Evolutionary conservation across 1,140 invertebrate genomes (phyloP), one percentile per base, ranked within the genome.

Genomic region (Spodoptera frugiperda): DNA sequence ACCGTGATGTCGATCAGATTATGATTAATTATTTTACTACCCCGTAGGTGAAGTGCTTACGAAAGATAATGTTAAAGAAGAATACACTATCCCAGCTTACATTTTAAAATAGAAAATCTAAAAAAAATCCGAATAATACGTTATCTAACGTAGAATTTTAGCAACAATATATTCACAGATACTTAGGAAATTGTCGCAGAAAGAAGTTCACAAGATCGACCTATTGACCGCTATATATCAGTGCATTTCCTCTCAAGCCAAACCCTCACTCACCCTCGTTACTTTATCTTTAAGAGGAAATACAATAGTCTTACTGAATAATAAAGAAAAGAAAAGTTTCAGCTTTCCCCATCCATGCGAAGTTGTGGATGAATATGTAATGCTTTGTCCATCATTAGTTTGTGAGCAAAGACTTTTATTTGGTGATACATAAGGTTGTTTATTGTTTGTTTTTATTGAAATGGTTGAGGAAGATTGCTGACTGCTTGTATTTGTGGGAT

Each of bases 221-320:
- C 55, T 46, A 59, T 48, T 15, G 57, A 74, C 55, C 71, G 4
- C 55, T 11, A 74, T 74, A 74, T 74, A 74, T 74, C 71, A 61
- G 55, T 74, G 71, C 54, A 74, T 74, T 74, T 61, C 44, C 57
- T 19, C n/a, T 11, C 51, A 30, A 33, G 14, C 67, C 33, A 33
- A 57, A 57, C 12, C 53, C 19, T 17, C 14, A 74, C 19, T 17
- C 14, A 74, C 71, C 71, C 71, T 61, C 15, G 44, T 74, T 74
- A 74, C 71, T 74, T 74, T 61, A 61, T 61, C 71, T 74, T 15
- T 21, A 30, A 48, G 46, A 39, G 44, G 55, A 61, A 74, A 61
- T 74, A 61, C 71, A 74, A 53, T 57, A 46, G 70, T 48, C 54
- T 15, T 74, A 8, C 8, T 74, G 54, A 48, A 74, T 71, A 71